Percentiles rank a stretch among this genome's conserved stretches.
Conservation (phyloP, 2,888 invertebrate species). For the Lycocerus yunnanus region DNA sequence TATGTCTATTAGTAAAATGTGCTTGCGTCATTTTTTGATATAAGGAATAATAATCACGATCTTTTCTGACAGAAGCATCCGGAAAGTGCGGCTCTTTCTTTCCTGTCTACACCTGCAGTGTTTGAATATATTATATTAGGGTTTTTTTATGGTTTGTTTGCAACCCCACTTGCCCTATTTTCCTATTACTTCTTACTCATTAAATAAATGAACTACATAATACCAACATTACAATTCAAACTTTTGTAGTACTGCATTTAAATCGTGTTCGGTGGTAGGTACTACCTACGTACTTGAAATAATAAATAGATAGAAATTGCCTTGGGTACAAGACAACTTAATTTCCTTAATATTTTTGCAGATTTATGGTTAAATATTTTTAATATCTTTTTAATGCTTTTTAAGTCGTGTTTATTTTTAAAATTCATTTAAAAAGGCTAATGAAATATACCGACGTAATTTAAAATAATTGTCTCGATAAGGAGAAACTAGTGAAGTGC, state of each 20-base stretch:
- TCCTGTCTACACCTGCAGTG: background rate
- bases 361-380: background rate
- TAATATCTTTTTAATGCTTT: background rate
- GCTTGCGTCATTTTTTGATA: background rate
- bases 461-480: background rate
- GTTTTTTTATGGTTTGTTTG: background rate
- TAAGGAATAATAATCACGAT: background rate
- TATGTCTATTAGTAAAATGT: background rate
- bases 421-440: background rate
- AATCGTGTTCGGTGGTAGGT: background rate
- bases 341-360: background rate
- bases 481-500: background rate
- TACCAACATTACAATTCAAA: too few species aligned
- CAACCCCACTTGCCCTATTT: background rate
- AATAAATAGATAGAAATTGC: background rate
- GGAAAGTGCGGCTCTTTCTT: background rate
- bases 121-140: too few species aligned
- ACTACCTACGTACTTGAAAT: background rate
- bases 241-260: background rate
- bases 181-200: too few species aligned
- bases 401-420: background rate
- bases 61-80: background rate
- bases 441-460: background rate
- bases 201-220: too few species aligned
- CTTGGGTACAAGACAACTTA: background rate